Evolutionary conservation across 2,113 vertebrate species (phyloP), one percentile per base, ranked within the genome.

Genomic region (Barnardius zonarius): DNA sequence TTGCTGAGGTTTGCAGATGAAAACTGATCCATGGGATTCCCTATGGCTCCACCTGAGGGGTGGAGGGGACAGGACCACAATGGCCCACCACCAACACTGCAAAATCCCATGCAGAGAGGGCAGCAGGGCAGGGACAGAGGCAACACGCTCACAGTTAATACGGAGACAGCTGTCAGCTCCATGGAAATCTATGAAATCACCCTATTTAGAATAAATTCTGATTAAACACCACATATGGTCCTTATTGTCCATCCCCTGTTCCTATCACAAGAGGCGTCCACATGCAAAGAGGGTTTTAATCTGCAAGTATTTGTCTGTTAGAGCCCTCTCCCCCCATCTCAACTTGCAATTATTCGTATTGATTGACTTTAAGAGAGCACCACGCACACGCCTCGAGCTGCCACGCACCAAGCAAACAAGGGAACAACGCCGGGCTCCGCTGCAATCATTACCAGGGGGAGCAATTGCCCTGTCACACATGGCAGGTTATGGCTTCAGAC

Each of bases 311-410:
- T 80, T 79, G 66, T 74, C 88, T 85, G 95, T 72, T 84, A 37
- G 43, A 28, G 91, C 77, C 30, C 93, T 95, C 52, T 57, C 37
- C 74, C 75, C 52, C 87, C 30, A 22, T 91, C 85, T 54, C 17
- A 87, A 95, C 80, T 93, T 10, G 51, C 86, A 84, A 92, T 95
- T 93, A 96, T 83, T 79, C 93, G 83, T 78, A 95, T 70, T 92
- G 94, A 93, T 82, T 96, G 84, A 66, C 94, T 96, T 91, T 17
- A 90, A 69, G 93, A 87, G 82, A 97, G 90, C 59, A 52, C 51
- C 66, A 25, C 4, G n/a, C 75, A 86, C 75, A 66, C 1, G 46
- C 91, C 92, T 93, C 9, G 82, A 88, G 52, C 44, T 88, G 88
- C 87, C 86, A 91, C 52, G 24, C 52, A 7, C 67, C 33, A 3